phyloP scores from a whole-genome alignment of 2,797 vertebrate genomes.

The Holocentrus rufus region DNA sequence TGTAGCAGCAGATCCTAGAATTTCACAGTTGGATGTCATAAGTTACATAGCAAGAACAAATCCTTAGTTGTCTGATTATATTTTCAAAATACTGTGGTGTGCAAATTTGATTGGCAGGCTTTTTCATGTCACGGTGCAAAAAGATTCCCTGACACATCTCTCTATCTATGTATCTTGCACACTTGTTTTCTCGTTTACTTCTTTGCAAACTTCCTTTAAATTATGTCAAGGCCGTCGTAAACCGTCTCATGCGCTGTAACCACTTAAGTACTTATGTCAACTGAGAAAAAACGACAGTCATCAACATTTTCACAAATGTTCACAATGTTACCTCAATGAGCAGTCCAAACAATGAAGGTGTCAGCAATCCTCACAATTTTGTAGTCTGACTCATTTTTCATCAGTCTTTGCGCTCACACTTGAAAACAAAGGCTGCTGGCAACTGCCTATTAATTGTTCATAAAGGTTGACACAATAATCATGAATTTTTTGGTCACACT shows the following conservation, averaged over 20 bases:
- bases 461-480: constrained; percentile 11
- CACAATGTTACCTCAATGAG: constrained; percentile 1
- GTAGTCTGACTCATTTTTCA: background rate
- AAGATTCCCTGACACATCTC: too few relatives aligned
- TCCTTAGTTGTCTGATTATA: too few relatives aligned
- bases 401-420: background rate
- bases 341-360: constrained; percentile 14
- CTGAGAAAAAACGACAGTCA: background rate
- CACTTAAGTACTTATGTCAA: background rate
- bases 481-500: background rate
- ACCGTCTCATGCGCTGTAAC: background rate
- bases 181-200: background rate
- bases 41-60: too few relatives aligned
- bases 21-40: too few relatives aligned
- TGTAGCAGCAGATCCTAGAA: too few relatives aligned
- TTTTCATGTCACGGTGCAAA: too few relatives aligned
- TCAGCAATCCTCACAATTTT: constrained; percentile 25
- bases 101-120: too few relatives aligned
- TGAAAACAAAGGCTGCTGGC: constrained; percentile 18
- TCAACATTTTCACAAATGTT: constrained; percentile 3
- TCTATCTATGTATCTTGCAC: too few relatives aligned
- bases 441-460: constrained; percentile 6
- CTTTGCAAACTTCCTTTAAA: background rate
- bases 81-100: too few relatives aligned
- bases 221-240: background rate